Percentiles rank a stretch among this genome's conserved stretches.
Evolutionary conservation across 2,888 invertebrate species (phyloP).

Genomic region (Coronaproctus castanopsis): DNA sequence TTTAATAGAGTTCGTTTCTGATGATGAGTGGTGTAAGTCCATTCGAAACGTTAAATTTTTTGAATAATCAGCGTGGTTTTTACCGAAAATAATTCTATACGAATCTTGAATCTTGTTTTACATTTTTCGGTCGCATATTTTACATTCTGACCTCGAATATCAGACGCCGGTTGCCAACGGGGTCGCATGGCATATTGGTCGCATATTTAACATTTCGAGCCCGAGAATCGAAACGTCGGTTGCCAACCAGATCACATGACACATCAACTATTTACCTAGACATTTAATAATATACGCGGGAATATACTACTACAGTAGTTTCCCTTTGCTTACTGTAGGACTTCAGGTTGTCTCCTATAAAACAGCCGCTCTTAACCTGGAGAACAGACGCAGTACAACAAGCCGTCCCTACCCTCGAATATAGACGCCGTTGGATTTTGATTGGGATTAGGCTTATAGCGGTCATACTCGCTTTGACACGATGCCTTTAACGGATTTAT

Average conservation of each 20-base stretch:
- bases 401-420: background rate
- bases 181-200: background rate
- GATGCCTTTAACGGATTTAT: too few relatives aligned
- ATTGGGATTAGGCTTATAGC: too few relatives aligned
- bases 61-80: too few relatives aligned
- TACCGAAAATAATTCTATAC: too few relatives aligned
- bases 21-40: too few relatives aligned
- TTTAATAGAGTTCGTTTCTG: too few relatives aligned
- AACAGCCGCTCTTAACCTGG: background rate
- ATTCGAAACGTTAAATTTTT: too few relatives aligned
- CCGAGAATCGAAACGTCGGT: conserved; percentile 5
- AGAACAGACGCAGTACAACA: background rate
- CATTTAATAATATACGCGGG: background rate
- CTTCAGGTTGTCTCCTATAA: background rate
- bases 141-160: too few relatives aligned
- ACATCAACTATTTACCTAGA: background rate
- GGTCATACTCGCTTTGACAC: too few relatives aligned
- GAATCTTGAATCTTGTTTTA: too few relatives aligned
- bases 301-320: background rate
- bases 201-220: background rate
- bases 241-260: background rate
- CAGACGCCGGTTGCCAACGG: too few relatives aligned
- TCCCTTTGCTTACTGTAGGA: background rate
- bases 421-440: background rate
- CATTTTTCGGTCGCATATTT: too few relatives aligned